Base-by-base conservation (phyloP, 2,113 vertebrate genomes). In the Indri indri region DNA sequence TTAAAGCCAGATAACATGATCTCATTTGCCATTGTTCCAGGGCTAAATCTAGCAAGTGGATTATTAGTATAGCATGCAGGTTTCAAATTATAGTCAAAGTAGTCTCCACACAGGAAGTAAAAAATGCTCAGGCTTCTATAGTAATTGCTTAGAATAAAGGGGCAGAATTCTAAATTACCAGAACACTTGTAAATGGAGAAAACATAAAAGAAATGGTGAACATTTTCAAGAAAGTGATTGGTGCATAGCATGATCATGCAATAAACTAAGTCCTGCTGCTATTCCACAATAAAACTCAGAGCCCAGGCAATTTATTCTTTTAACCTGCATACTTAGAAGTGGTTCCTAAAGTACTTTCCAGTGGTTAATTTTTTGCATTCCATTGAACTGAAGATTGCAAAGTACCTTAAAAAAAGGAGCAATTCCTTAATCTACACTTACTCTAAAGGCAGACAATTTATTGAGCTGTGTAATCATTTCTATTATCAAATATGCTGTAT, bases 1-100 rank as follows among this genome's bases (percentile, higher is more conserved):
- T 96, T 90, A 97, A 97, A 97, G 94, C 96, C 95, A 98, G 95
- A 97, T 95, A 97, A 47, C 96, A 97, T 97, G 97, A 97, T 97
- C 97, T 97, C 98, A 98, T 98, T 97, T 95, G 93, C 96, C 81
- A 98, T 96, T 98, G 97, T 97, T 97, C 88, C 95, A 94, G 84
- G 84, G 70, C 90, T 95, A 97, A 97, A 95, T 97, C 96, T 96
- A 97, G 95, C 88, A 91, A 97, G 95, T 57, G 0, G 79, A 92
- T 97, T 97, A 95, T 96, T 97, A 94, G 97, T 85, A 96, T n/a
- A 97, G 54, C 32, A 98, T 63, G 87, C 27, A 93, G 73, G 68
- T 96, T 98, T 97, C 97, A 94, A 97, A 86, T 96, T 97, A 97
- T 66, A 97, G 91, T 40, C 65, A 96, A 85, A 96, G 95, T 74